phyloP scores from a whole-genome alignment of 2,888 invertebrate genomes.

The Baronia brevicornis region DNA sequence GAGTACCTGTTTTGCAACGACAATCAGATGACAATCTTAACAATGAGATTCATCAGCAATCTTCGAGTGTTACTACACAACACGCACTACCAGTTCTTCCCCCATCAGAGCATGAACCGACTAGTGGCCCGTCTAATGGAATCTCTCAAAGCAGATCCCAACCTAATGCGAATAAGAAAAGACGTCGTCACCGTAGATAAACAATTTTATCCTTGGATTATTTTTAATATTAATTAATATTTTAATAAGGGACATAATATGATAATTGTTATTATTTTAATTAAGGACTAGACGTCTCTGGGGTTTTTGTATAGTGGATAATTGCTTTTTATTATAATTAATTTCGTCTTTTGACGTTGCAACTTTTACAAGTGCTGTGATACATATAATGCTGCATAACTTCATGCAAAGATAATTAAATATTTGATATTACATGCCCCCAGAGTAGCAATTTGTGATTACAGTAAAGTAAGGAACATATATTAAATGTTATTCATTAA shows the following conservation, averaged over 20 bases:
- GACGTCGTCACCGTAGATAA: conserved; percentile 61
- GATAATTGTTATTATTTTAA: conserved; percentile 36
- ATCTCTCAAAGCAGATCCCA: conserved; percentile 28
- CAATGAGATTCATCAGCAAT: conserved; percentile 18
- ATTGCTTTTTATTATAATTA: conserved; percentile 37
- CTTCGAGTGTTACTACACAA: conserved; percentile 15
- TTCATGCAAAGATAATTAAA: conserved; percentile 36
- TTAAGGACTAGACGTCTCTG: conserved; percentile 35
- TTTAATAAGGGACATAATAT: conserved; percentile 30
- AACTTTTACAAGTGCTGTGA: conserved; percentile 68
- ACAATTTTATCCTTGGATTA: conserved; percentile 21
- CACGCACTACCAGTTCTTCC: conserved; percentile 5
- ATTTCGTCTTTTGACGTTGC: conserved; percentile 48
- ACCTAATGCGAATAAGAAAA: conserved; percentile 47
- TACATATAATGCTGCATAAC: conserved; percentile 35
- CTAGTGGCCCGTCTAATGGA: conserved; percentile 31
- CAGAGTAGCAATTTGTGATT: conserved; percentile 40
- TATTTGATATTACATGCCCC: conserved; percentile 35
- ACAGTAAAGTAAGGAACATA: conserved; percentile 27
- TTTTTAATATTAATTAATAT: conserved; percentile 20
- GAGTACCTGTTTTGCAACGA: conserved; percentile 14
- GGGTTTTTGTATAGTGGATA: conserved; percentile 33
- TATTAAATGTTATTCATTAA: conserved; percentile 30
- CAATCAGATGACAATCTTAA: conserved; percentile 25
- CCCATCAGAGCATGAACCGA: conserved; percentile 17